phyloP scores from a whole-genome alignment of 2,113 vertebrate genomes.

The Callochromis pleurospilus region DNA sequence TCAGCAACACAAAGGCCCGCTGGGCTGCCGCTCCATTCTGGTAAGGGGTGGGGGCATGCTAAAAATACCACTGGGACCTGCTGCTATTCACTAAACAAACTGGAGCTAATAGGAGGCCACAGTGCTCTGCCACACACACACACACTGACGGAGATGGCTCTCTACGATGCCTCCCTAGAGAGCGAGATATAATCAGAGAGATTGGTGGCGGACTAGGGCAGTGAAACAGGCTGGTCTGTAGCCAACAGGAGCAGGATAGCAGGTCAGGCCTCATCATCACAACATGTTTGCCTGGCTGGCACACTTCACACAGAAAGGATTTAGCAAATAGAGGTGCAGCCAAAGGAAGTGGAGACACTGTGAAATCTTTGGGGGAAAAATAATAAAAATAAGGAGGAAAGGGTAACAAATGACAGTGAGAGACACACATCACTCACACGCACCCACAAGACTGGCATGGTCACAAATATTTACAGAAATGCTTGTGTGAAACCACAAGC shows the following conservation, averaged over 20 bases:
- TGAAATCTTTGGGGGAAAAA: accelerated
- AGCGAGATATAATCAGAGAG: slow-evolving; percentile 64
- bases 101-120: slow-evolving; percentile 63
- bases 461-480: background rate
- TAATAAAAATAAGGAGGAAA: background rate
- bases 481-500: background rate
- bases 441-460: background rate
- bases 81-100: slow-evolving; percentile 65
- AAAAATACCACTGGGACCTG: slow-evolving; percentile 64
- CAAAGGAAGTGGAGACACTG: background rate
- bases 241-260: slow-evolving; percentile 47
- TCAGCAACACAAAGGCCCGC: slow-evolving; percentile 39
- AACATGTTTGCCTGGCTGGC: slow-evolving; percentile 40
- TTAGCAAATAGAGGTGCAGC: background rate
- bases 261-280: slow-evolving; percentile 64
- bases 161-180: slow-evolving; percentile 59
- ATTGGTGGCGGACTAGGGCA: slow-evolving; percentile 51
- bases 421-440: accelerated
- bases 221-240: slow-evolving; percentile 32
- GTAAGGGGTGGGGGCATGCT: slow-evolving; percentile 23
- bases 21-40: slow-evolving; percentile 23
- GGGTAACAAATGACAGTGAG: background rate
- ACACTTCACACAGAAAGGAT: background rate
- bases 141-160: background rate
- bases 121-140: background rate